Evolutionary conservation across 2,113 vertebrate species (phyloP).

Genomic region (Rallus limicola): DNA sequence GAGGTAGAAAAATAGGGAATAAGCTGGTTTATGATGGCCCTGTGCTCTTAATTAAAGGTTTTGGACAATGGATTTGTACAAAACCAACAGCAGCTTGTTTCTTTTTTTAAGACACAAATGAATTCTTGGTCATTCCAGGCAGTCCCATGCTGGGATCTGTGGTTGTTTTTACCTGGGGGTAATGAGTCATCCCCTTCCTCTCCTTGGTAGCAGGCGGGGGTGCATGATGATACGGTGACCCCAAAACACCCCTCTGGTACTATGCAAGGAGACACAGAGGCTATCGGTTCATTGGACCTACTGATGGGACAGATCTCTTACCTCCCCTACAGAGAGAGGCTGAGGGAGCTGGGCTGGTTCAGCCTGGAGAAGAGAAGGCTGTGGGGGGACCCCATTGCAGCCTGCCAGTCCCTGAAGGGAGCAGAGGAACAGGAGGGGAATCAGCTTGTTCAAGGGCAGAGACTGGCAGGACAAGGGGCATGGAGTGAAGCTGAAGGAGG

Average conservation of each 20-base stretch:
- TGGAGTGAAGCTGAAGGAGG: too few relatives aligned
- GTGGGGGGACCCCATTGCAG: too few relatives aligned
- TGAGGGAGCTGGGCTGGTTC: too few relatives aligned
- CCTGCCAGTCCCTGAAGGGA: too few relatives aligned
- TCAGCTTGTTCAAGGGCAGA: too few relatives aligned
- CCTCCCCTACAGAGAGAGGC: too few relatives aligned
- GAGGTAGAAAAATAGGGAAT: background rate
- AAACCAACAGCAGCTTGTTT: background rate
- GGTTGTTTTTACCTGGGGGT: background rate
- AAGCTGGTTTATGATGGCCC: background rate
- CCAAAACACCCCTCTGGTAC: background rate
- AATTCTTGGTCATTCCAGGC: background rate
- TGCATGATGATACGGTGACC: too few relatives aligned
- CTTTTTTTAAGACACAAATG: background rate
- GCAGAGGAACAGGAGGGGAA: too few relatives aligned
- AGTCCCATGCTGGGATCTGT: background rate
- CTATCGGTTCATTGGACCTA: fast-evolving
- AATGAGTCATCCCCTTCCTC: background rate
- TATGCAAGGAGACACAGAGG: background rate
- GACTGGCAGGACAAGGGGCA: too few relatives aligned
- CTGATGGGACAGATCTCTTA: too few relatives aligned
- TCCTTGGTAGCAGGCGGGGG: background rate
- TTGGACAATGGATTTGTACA: background rate
- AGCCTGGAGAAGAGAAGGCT: too few relatives aligned
- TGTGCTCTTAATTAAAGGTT: background rate